A percentile compares a stretch with the other conserved stretches of the same genome.
Conservation (phyloP, 2,113 vertebrate genomes). For the Sebastes schlegelii region DNA sequence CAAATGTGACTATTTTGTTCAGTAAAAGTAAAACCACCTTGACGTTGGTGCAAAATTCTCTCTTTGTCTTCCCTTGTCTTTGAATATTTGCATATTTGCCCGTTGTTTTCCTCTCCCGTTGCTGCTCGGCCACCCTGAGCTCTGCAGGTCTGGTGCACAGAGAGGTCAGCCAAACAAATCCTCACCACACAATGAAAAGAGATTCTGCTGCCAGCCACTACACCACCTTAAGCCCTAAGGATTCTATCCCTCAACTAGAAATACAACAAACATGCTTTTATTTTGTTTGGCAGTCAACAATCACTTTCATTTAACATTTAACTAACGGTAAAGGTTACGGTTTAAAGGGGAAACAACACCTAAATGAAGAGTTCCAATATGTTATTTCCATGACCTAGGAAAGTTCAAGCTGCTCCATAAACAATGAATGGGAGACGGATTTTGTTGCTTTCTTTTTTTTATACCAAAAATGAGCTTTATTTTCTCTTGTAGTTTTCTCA, state of each 20-base stretch:
- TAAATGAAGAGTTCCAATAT: too few species aligned
- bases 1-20: not conserved
- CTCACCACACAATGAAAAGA: conserved; percentile 2
- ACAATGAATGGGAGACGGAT: too few species aligned
- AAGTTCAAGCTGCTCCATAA: too few species aligned
- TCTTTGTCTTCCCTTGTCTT: not conserved
- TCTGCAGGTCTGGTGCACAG: not conserved
- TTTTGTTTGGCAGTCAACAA: not conserved
- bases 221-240: not conserved
- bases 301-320: not conserved
- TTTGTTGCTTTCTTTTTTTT: too few species aligned
- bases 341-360: too few species aligned
- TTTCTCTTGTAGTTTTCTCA: too few species aligned
- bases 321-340: not conserved
- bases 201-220: not conserved
- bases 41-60: too few species aligned
- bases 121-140: not conserved
- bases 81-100: not conserved
- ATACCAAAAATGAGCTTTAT: too few species aligned
- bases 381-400: too few species aligned
- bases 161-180: conserved; percentile 27
- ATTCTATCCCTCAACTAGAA: conserved; percentile 3
- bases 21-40: too few species aligned
- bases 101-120: not conserved
- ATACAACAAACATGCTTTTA: conserved; percentile 1